Percentiles rank a stretch among this genome's conserved stretches.
phyloP scores from a whole-genome alignment of 2,888 invertebrate genomes.

The Anagyrus pseudococci region DNA sequence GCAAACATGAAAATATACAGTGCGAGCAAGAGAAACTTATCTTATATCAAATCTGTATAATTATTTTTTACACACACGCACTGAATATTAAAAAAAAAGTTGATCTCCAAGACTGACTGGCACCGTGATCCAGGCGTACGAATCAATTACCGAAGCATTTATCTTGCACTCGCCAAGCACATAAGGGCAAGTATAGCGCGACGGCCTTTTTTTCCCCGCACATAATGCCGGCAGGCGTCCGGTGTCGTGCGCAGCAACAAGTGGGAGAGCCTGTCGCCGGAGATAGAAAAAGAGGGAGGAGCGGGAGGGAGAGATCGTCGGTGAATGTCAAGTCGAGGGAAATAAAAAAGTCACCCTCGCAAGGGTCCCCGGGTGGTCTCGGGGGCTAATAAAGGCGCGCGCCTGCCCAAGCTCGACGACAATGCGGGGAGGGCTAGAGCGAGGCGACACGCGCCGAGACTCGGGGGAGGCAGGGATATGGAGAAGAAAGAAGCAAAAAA shows the following conservation, averaged over 20 bases:
- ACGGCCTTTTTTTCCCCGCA: slow-evolving; percentile 13
- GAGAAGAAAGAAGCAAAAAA: slow-evolving; percentile 3
- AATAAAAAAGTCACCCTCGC: slow-evolving; percentile 60
- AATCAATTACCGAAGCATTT: slow-evolving; percentile 38
- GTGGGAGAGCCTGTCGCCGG: too few relatives aligned
- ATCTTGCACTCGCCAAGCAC: slow-evolving; percentile 20
- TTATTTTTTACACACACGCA: too few relatives aligned
- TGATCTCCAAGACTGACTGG: too few relatives aligned
- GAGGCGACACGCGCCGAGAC: slow-evolving; percentile 4
- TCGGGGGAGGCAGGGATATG: slow-evolving; percentile 1
- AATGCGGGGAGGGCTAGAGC: slow-evolving; percentile 30
- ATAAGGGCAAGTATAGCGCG: not conserved
- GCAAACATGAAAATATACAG: too few relatives aligned
- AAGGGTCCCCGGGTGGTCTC: slow-evolving; percentile 43
- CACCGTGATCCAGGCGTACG: too few relatives aligned
- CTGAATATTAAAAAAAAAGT: too few relatives aligned
- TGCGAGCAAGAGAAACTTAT: too few relatives aligned
- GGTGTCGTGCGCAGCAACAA: slow-evolving; percentile 49
- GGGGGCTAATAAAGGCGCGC: slow-evolving; percentile 44
- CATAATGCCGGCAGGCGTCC: not conserved
- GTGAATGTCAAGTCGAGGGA: slow-evolving; percentile 58
- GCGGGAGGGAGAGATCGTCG: slow-evolving; percentile 33
- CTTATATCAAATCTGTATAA: too few relatives aligned
- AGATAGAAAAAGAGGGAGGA: slow-evolving; percentile 1
- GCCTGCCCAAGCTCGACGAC: slow-evolving; percentile 32